phyloP scores from a whole-genome alignment of 2,888 invertebrate species.

The Caenorhabditis virilis region DNA sequence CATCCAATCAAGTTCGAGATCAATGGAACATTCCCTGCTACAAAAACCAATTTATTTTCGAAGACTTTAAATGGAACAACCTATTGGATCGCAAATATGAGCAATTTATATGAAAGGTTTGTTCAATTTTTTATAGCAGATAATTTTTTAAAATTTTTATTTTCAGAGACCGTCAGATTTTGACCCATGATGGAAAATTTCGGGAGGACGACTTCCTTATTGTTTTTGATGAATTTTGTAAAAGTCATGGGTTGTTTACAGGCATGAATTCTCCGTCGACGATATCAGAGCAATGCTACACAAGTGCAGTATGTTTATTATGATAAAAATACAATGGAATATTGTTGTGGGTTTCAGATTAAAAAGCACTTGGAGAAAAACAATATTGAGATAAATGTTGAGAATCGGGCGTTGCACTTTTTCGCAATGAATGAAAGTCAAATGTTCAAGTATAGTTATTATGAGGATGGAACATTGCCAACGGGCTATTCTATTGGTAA shows the following conservation, averaged over 20 bases:
- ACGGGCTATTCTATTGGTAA: conserved; percentile 27
- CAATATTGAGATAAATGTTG: conserved; percentile 24
- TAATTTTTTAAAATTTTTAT: too few relatives aligned
- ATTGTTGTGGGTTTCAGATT: conserved; percentile 12
- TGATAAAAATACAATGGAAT: neutral
- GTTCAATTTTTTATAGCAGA: neutral
- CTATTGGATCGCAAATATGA: conserved; percentile 37
- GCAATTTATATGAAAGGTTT: conserved; percentile 5
- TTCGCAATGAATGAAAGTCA: conserved; percentile 41
- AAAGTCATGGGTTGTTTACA: conserved; percentile 11
- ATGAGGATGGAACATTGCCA: conserved; percentile 16
- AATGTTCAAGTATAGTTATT: conserved; percentile 32
- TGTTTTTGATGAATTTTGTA: conserved; percentile 31
- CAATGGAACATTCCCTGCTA: conserved; percentile 27
- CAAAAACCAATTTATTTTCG: conserved; percentile 17
- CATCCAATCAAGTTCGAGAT: conserved; percentile 40
- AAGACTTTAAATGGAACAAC: conserved; percentile 36
- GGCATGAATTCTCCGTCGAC: conserved; percentile 21
- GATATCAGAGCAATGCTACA: conserved; percentile 33
- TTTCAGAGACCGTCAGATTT: conserved; percentile 35
- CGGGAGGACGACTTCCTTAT: conserved; percentile 33
- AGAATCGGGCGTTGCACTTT: conserved; percentile 29
- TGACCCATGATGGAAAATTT: conserved; percentile 35
- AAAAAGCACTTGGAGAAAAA: conserved; percentile 35
- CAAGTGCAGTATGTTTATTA: conserved; percentile 16